These are phyloP conservation scores for Temnothorax nylanderi DNA, from an alignment of 1,140 invertebrate species.

Conservation along the genomic window DNA sequence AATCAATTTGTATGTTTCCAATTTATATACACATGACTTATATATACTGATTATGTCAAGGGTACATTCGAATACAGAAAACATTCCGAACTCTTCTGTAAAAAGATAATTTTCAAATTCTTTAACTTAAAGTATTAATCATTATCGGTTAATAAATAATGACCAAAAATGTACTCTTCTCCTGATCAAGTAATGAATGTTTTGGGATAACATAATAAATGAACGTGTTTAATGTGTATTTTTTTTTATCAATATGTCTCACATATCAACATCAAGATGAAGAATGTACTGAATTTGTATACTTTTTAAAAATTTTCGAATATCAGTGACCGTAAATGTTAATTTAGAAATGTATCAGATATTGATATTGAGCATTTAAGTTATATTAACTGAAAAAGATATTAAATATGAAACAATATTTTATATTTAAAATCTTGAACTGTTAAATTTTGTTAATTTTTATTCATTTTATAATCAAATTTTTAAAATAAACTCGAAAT, in stretches of 20 bases:
- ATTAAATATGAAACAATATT: background rate
- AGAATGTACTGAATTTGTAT: background rate
- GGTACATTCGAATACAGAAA: background rate
- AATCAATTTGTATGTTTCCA: conserved; percentile 50
- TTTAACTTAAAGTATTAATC: background rate
- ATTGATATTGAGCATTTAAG: conserved; percentile 18
- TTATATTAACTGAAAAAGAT: background rate
- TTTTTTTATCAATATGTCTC: conserved; percentile 33
- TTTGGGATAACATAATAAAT: conserved; percentile 49
- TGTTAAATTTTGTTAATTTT: background rate
- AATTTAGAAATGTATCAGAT: conserved; percentile 5
- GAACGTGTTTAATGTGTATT: conserved; percentile 24
- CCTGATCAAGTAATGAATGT: conserved; percentile 34
- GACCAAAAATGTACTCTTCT: background rate
- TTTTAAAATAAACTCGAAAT: background rate
- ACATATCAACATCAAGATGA: background rate
- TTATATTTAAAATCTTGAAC: background rate
- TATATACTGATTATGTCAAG: conserved; percentile 43
- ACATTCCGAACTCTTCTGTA: conserved; percentile 33
- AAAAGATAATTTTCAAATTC: background rate
- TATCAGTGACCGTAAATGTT: background rate
- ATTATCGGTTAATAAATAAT: conserved; percentile 50
- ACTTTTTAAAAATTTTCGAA: background rate
- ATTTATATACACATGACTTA: conserved; percentile 39
- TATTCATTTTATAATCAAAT: conserved; percentile 3